These are phyloP conservation scores for Sinopyrophorus schimmeli DNA, from an alignment of 2,888 invertebrate genomes.

Conservation along the genomic window DNA sequence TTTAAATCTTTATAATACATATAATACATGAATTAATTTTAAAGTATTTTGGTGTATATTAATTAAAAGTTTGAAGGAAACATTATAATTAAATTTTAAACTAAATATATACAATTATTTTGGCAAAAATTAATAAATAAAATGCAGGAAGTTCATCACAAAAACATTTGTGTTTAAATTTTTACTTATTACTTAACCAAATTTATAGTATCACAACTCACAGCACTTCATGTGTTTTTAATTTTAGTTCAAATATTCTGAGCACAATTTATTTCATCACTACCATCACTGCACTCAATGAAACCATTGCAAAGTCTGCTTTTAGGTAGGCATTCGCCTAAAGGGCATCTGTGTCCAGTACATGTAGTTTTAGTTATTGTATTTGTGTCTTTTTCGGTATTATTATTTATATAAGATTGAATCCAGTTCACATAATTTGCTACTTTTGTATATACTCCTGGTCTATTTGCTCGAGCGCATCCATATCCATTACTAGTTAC, in stretches of 20 bases:
- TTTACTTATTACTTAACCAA: too few relatives aligned
- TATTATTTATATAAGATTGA: slow-evolving; percentile 57
- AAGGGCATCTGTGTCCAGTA: slow-evolving; percentile 72
- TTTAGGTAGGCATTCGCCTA: slow-evolving; percentile 73
- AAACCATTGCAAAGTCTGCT: slow-evolving; percentile 76
- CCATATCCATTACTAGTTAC: slow-evolving; percentile 82
- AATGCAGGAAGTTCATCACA: too few relatives aligned
- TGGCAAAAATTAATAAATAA: slow-evolving; percentile 1
- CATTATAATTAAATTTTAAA: too few relatives aligned
- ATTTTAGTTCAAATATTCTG: slow-evolving; percentile 1
- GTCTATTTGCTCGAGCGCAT: slow-evolving; percentile 76
- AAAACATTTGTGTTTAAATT: too few relatives aligned
- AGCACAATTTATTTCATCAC: slow-evolving; percentile 68
- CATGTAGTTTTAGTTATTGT: slow-evolving; percentile 53
- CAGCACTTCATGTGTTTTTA: slow-evolving; percentile 13
- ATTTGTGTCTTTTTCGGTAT: slow-evolving; percentile 34
- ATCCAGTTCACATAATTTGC: slow-evolving; percentile 76
- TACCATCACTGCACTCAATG: slow-evolving; percentile 76
- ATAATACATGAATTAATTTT: too few relatives aligned
- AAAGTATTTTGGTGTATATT: too few relatives aligned
- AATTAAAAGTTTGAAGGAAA: too few relatives aligned
- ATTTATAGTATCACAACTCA: slow-evolving; percentile 21
- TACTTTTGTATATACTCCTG: slow-evolving; percentile 81
- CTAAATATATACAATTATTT: not conserved
- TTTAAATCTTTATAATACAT: too few relatives aligned